Evolutionary conservation across 2,888 invertebrate species (phyloP).

Genomic region (Automeris io): DNA sequence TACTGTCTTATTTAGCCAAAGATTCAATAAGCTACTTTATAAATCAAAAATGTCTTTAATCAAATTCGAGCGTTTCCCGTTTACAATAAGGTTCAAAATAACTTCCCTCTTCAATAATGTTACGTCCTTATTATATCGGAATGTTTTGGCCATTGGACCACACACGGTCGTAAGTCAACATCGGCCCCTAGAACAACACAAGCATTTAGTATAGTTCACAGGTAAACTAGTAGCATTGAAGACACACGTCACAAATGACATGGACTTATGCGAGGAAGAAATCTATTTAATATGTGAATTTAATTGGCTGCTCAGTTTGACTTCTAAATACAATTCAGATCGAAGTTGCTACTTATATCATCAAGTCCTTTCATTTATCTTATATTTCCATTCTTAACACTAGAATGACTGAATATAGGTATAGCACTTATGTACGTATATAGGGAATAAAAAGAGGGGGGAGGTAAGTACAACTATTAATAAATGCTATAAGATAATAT

Average conservation of each 20-base stretch:
- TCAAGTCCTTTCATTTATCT: no score
- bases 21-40: slow-evolving; percentile 23
- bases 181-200: slow-evolving; percentile 68
- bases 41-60: slow-evolving; percentile 11
- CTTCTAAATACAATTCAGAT: background rate
- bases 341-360: no score
- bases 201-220: slow-evolving; percentile 71
- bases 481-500: no score
- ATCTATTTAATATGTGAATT: slow-evolving; percentile 1
- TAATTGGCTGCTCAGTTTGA: background rate
- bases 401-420: no score
- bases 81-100: slow-evolving; percentile 30
- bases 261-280: slow-evolving; percentile 11
- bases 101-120: slow-evolving; percentile 14
- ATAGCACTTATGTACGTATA: no score
- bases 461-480: no score
- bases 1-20: slow-evolving; percentile 55
- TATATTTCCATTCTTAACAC: no score
- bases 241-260: slow-evolving; percentile 44
- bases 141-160: slow-evolving; percentile 49
- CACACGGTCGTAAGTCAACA: slow-evolving; percentile 69
- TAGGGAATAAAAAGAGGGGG: no score
- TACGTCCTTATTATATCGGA: slow-evolving; percentile 25
- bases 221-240: slow-evolving; percentile 65
- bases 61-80: slow-evolving; percentile 23